Evolutionary conservation across 2,113 vertebrate genomes (phyloP).

Genomic region (Malurus cyaneus): DNA sequence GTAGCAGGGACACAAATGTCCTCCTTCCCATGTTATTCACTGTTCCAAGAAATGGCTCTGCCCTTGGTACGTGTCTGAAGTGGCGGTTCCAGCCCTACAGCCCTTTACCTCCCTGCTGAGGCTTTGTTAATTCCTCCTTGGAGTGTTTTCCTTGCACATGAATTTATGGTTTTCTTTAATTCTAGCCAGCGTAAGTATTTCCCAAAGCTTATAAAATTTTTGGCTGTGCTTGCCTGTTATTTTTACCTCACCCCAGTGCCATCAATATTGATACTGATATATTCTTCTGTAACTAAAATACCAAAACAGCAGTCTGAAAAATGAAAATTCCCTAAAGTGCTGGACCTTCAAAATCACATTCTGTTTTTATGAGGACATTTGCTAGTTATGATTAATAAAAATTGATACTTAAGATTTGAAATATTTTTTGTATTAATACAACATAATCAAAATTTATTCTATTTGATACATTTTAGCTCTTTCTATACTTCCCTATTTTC

Average conservation of each 20-base stretch:
- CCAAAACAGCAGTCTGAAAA: not conserved
- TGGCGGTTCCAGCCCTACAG: not conserved
- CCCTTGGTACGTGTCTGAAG: not conserved
- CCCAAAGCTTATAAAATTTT: not conserved
- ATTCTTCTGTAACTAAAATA: not conserved
- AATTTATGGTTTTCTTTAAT: not conserved
- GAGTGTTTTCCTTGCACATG: not conserved
- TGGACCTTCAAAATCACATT: not conserved
- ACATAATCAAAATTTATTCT: not conserved
- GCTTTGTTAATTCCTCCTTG: not conserved
- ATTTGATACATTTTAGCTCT: not conserved
- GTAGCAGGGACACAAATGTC: not conserved
- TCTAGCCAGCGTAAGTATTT: not conserved
- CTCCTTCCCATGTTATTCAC: not conserved
- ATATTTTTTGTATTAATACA: not conserved
- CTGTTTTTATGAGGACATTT: not conserved
- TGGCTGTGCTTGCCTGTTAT: not conserved
- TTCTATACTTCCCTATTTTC: not conserved
- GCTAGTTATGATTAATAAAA: not conserved
- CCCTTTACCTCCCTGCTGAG: not conserved
- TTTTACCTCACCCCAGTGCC: not conserved
- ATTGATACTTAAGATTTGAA: not conserved
- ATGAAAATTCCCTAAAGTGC: not conserved
- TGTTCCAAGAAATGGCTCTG: not conserved
- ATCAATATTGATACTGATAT: not conserved